Conservation (phyloP, 2,113 vertebrate genomes). For the Trachemys scripta region DNA sequence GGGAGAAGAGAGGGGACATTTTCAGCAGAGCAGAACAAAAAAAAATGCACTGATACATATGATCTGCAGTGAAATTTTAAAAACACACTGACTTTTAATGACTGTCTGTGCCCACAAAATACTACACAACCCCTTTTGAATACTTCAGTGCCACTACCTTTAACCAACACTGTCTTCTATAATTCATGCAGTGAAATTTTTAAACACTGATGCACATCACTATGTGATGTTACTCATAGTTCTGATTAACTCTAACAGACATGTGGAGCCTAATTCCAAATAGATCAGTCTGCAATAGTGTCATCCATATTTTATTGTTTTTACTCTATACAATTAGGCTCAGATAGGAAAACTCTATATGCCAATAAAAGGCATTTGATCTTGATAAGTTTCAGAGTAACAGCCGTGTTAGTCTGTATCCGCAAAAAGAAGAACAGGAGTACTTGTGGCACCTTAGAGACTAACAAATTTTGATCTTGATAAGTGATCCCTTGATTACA, state of each 20-base stretch:
- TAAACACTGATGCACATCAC: no score
- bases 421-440: no score
- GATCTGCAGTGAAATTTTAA: background rate
- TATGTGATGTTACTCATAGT: no score
- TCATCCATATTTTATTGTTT: background rate
- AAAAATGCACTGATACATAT: background rate
- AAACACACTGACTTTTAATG: conserved; percentile 11
- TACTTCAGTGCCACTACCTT: background rate
- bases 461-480: no score
- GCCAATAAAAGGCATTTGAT: no score
- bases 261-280: background rate
- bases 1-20: conserved; percentile 19
- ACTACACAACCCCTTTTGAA: background rate
- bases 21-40: conserved; percentile 51
- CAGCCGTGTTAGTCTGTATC: no score
- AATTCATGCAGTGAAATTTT: background rate
- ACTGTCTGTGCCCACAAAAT: background rate
- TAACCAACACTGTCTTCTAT: background rate
- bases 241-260: background rate
- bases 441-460: no score
- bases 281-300: background rate
- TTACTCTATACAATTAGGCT: background rate
- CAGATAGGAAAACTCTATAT: no score
- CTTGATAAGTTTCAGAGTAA: no score
- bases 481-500: no score